Evolutionary conservation across 2,797 vertebrate genomes (phyloP).

Genomic region (Platyrinchus mystaceus): DNA sequence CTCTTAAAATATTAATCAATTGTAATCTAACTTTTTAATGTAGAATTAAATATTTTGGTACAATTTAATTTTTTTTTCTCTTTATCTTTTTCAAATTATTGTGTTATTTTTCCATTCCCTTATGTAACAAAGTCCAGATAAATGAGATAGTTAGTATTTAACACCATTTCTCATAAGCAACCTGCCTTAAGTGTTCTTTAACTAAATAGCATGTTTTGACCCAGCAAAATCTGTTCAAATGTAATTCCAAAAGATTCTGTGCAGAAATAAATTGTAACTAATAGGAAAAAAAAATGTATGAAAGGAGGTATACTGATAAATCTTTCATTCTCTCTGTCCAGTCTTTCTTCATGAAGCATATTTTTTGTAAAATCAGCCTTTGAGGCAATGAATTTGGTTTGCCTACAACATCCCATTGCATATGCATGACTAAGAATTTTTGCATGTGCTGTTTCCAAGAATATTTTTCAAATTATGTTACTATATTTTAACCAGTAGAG

Average conservation of each 20-base stretch:
- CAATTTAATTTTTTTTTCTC: rapidly evolving
- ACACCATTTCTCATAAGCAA: not conserved
- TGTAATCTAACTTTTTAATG: not conserved
- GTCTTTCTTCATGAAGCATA: not conserved
- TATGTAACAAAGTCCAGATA: not conserved
- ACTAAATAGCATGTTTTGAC: not conserved
- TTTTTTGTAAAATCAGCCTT: not conserved
- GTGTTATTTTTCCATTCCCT: not conserved
- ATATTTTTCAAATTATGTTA: not conserved
- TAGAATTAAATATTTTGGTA: not conserved
- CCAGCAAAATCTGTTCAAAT: not conserved
- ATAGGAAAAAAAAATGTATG: not conserved
- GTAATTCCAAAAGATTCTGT: not conserved
- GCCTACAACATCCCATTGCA: not conserved
- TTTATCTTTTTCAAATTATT: not conserved
- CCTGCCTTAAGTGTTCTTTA: not conserved
- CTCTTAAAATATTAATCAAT: not conserved
- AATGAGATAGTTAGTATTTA: not conserved
- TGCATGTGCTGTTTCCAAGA: not conserved
- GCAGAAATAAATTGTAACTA: not conserved
- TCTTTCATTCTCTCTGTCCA: not conserved
- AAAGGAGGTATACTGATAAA: not conserved
- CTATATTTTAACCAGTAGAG: not conserved
- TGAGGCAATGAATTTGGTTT: not conserved
- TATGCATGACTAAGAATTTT: not conserved